Conservation (phyloP, 2,113 vertebrate species). For the Rhadina sibilatrix region DNA sequence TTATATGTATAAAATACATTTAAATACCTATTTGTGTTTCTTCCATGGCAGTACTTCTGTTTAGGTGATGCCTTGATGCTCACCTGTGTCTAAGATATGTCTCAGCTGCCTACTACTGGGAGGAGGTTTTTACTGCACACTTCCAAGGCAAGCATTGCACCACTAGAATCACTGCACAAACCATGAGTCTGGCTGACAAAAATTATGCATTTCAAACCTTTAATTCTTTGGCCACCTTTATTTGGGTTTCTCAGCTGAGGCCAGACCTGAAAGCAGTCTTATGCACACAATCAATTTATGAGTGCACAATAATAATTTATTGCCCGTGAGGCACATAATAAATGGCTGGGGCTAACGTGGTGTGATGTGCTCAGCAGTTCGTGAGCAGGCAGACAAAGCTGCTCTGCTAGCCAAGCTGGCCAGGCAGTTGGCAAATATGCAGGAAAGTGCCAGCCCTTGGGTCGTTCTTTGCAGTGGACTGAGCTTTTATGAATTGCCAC, state of each 20-base stretch:
- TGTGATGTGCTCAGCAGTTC: not conserved
- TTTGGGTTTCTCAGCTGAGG: not conserved
- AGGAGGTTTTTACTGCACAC: not conserved
- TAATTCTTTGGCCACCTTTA: not conserved
- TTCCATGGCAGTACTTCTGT: not conserved
- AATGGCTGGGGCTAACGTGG: not conserved
- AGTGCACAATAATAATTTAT: not conserved
- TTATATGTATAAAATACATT: not conserved
- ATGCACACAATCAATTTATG: not conserved
- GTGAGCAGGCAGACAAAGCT: not conserved
- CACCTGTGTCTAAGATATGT: not conserved
- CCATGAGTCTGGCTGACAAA: not conserved
- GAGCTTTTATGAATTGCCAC: not conserved
- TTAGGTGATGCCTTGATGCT: not conserved
- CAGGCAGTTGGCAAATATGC: not conserved
- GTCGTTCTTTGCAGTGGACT: fast-evolving
- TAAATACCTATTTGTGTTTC: not conserved
- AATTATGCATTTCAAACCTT: not conserved
- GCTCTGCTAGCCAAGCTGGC: not conserved
- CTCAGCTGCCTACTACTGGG: not conserved
- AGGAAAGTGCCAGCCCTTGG: not conserved
- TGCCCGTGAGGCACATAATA: not conserved
- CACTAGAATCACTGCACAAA: not conserved
- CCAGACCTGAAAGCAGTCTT: not conserved
- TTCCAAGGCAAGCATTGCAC: not conserved